A percentile compares a stretch with the other conserved stretches of the same genome.
phyloP scores from a whole-genome alignment of 2,797 vertebrate genomes.

The Hapalemur alaotrensis region DNA sequence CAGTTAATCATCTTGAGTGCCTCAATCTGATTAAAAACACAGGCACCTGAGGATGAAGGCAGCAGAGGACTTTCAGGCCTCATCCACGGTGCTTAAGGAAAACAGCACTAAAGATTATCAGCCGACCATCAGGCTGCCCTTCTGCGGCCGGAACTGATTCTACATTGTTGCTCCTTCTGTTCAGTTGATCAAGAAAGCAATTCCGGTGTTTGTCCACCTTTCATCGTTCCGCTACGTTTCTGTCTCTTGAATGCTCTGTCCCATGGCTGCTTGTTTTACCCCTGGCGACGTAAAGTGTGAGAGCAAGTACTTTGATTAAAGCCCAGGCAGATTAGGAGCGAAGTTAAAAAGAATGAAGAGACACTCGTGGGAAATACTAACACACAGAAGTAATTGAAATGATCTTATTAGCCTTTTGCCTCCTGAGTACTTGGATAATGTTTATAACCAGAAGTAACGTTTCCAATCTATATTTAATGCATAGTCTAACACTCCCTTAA shows the following conservation, averaged over 20 bases:
- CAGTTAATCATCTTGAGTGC: not conserved
- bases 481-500: not conserved
- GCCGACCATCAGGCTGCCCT: not conserved
- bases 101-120: not conserved
- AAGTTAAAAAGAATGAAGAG: slow-evolving; percentile 39
- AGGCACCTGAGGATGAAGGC: not conserved
- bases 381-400: slow-evolving; percentile 17
- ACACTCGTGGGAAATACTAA: not conserved
- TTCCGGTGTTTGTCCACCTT: not conserved
- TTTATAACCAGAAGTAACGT: slow-evolving; percentile 8
- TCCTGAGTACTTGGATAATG: slow-evolving; percentile 19
- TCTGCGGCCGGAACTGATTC: not conserved
- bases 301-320: slow-evolving; percentile 39
- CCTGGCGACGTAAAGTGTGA: not conserved
- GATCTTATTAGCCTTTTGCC: slow-evolving; percentile 29
- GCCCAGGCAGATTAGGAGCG: slow-evolving; percentile 23
- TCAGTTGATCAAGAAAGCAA: not conserved
- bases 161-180: not conserved
- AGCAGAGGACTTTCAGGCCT: not conserved
- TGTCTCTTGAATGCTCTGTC: not conserved
- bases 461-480: not conserved
- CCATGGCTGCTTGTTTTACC: not conserved
- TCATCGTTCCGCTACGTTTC: not conserved
- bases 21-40: not conserved
- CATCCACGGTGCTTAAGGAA: not conserved